Evolutionary conservation across 2,113 vertebrate genomes (phyloP).

Genomic region (Panthera leo): DNA sequence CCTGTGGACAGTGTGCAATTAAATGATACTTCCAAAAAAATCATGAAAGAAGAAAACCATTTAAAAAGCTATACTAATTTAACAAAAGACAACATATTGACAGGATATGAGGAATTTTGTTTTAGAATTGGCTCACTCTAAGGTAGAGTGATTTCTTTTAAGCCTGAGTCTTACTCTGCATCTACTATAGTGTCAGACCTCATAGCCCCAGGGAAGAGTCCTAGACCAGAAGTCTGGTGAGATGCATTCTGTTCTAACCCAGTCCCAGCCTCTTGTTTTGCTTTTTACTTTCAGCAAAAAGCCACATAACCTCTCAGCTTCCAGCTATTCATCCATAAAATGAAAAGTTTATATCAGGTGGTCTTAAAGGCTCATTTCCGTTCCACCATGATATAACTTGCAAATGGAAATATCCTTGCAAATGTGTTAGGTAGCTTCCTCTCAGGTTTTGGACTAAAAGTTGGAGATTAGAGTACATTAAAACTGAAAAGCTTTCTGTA

Average conservation of each 20-base stretch:
- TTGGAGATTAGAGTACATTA: not conserved
- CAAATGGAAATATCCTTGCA: not conserved
- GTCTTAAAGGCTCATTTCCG: not conserved
- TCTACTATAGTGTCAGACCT: not conserved
- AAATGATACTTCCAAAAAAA: slow-evolving; percentile 21
- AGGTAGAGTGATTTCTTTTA: not conserved
- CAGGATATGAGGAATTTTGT: not conserved
- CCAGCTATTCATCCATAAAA: not conserved
- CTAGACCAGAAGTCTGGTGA: too few relatives aligned
- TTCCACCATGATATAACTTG: not conserved
- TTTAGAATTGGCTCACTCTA: not conserved
- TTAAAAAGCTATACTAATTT: not conserved
- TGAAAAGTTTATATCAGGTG: not conserved
- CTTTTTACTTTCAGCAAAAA: not conserved
- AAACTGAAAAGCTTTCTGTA: not conserved
- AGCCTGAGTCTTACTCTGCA: not conserved
- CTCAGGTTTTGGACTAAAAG: not conserved
- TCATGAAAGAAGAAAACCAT: not conserved
- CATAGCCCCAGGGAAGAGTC: not conserved
- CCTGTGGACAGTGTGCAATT: not conserved
- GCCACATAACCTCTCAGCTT: not conserved
- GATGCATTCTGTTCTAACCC: not conserved
- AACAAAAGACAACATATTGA: not conserved
- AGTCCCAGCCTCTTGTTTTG: not conserved
- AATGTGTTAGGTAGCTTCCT: not conserved